Conservation (phyloP, 2,113 vertebrate genomes). For the Ailuropoda melanoleuca region DNA sequence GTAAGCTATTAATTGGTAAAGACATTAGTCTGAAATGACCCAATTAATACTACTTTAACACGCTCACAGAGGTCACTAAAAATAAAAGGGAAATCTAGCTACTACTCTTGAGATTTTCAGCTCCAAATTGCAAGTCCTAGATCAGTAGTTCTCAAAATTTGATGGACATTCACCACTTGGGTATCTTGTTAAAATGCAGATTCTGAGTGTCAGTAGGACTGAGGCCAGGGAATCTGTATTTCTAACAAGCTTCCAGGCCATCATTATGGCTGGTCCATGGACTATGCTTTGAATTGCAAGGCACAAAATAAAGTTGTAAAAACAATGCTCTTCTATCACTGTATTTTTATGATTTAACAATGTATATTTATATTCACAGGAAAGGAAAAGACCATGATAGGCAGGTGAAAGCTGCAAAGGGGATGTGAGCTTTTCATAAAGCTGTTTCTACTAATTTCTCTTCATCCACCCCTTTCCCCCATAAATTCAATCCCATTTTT, state of each 20-base stretch:
- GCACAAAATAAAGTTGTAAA: not conserved
- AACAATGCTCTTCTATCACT: not conserved
- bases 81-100: not conserved
- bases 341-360: slow-evolving; percentile 12
- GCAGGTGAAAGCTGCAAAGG: not conserved
- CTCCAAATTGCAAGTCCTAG: not conserved
- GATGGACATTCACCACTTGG: not conserved
- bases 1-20: not conserved
- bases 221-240: not conserved
- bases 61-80: not conserved
- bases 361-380: not conserved
- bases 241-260: not conserved
- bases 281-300: not conserved
- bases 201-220: not conserved
- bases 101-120: not conserved
- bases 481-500: not conserved
- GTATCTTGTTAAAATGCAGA: not conserved
- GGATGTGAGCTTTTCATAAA: not conserved
- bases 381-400: not conserved
- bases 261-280: not conserved
- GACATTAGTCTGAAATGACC: not conserved
- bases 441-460: not conserved
- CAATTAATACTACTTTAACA: not conserved
- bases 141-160: not conserved
- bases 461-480: not conserved